Percentiles rank a stretch among this genome's conserved stretches.
These are phyloP conservation scores for Amiota mariae DNA, from an alignment of 2,888 invertebrate genomes.

Conservation along the genomic window DNA sequence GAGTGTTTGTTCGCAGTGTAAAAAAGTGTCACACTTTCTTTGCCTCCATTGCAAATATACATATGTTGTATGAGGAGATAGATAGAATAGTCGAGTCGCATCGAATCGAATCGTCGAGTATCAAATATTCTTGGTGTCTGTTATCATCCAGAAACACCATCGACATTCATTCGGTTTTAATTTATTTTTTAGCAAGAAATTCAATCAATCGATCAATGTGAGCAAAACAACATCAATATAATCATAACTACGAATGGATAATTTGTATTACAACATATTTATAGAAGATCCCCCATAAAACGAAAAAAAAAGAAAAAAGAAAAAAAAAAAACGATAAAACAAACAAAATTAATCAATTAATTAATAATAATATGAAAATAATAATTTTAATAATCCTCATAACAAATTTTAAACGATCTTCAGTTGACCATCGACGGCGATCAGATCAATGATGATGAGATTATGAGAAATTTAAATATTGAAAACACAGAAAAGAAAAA, in stretches of 20 bases:
- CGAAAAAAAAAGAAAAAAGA: slow-evolving; percentile 48
- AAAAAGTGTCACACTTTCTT: slow-evolving; percentile 10
- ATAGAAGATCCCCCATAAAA: slow-evolving; percentile 33
- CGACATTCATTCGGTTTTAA: too few species aligned
- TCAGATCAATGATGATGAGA: not conserved
- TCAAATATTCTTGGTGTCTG: too few species aligned
- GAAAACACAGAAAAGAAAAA: slow-evolving; percentile 17
- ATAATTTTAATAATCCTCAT: too few species aligned
- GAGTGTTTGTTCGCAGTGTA: slow-evolving; percentile 17
- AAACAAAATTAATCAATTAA: slow-evolving; percentile 10
- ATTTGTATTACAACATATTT: slow-evolving; percentile 39
- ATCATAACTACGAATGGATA: slow-evolving; percentile 22
- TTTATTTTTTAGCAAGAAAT: slow-evolving; percentile 23
- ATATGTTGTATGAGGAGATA: too few species aligned
- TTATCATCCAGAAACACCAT: too few species aligned
- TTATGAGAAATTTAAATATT: slow-evolving; percentile 4
- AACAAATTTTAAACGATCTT: too few species aligned
- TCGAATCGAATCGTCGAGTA: too few species aligned
- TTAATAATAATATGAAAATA: too few species aligned
- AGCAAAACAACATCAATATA: slow-evolving; percentile 29
- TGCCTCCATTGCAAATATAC: too few species aligned
- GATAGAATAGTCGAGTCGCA: too few species aligned
- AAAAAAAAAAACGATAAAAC: slow-evolving; percentile 28
- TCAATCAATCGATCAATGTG: slow-evolving; percentile 50
- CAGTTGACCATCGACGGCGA: slow-evolving; percentile 9